Evolutionary conservation across 2,888 invertebrate genomes (phyloP), one percentile per base, ranked within the genome.

Genomic region (Sussaba pulchella): DNA sequence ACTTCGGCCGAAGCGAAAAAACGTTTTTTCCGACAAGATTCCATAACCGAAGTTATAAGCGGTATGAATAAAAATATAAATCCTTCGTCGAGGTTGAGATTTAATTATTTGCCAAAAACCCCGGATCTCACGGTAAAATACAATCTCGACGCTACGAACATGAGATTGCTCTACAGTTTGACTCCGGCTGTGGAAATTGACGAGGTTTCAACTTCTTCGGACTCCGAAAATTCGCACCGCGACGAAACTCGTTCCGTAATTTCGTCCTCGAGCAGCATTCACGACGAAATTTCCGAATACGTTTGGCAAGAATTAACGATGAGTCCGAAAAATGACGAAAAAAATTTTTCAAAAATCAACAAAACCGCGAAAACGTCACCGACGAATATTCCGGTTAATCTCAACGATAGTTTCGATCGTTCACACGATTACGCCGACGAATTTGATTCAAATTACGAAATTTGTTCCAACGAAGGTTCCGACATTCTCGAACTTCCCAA

Each of bases 141-240:
- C 36, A 89, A 86, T 77, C 81, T 92, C 8, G 86, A 89, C 63
- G 78, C 88, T 0, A 73, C 81, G 1, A 88, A 88, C 12, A 89
- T 92, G 88, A 87, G 78, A 31, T 75, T 85, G 2, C 85, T 92
- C 31, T 92, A 92, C 57, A 91, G 91, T 26, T 73, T 92, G 2
- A 89, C 90, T 1, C 90, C 91, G 1, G 81, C 82, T 6, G 76
- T 79, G 0, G 84, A 83, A 14, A 12, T 79, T 10, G 72, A 81
- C 0, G 54, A 72, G 19, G 67, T 78, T 17, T 66, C 41, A 12
- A 24, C 12, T 8, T 0, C 2, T 6, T 8, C 54, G 12, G 31
- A 10, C 52, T 24, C 31, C 64, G 31, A 69, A 45, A 76, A 75
- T 41, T 47, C 75, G 8, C n/a, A 14, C 2, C 36, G 45, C 0